phyloP scores from a whole-genome alignment of 2,888 invertebrate genomes.

The Argyresthia goedartella region DNA sequence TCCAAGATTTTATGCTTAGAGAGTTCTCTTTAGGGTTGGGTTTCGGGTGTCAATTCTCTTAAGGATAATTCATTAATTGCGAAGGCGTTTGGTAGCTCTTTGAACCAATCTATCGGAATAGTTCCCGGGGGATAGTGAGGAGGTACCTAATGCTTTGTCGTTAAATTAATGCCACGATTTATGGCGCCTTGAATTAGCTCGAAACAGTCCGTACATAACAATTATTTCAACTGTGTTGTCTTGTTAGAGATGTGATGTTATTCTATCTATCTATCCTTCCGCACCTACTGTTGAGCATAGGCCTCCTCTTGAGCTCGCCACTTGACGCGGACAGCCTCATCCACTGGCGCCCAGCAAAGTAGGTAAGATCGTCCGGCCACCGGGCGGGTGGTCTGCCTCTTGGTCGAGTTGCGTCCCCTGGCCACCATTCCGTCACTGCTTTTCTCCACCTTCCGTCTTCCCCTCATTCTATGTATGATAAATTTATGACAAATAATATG shows the following conservation, averaged over 20 bases:
- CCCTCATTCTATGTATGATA: too few relatives aligned
- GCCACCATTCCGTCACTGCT: too few relatives aligned
- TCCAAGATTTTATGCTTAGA: background rate
- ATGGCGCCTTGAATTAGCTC: slow-evolving; percentile 59
- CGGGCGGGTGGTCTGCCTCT: too few relatives aligned
- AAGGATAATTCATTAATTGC: slow-evolving; percentile 13
- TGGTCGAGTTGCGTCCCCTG: too few relatives aligned
- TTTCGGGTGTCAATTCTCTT: slow-evolving; percentile 2
- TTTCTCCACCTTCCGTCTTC: too few relatives aligned
- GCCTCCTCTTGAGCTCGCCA: background rate
- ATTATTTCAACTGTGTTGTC: slow-evolving; percentile 15
- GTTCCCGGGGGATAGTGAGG: slow-evolving; percentile 66
- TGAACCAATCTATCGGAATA: slow-evolving; percentile 73
- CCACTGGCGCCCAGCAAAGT: too few relatives aligned
- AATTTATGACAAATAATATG: too few relatives aligned
- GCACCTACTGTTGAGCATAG: too few relatives aligned
- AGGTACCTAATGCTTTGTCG: slow-evolving; percentile 60
- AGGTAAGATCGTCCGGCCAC: too few relatives aligned
- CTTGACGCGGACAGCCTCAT: background rate
- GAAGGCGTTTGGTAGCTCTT: slow-evolving; percentile 38
- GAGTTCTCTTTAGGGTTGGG: background rate
- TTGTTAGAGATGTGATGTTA: background rate
- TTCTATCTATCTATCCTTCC: background rate
- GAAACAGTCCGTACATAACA: slow-evolving; percentile 17
- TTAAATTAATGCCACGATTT: slow-evolving; percentile 68